Conservation (phyloP, 2,113 vertebrate genomes). For the Odocoileus virginianus region DNA sequence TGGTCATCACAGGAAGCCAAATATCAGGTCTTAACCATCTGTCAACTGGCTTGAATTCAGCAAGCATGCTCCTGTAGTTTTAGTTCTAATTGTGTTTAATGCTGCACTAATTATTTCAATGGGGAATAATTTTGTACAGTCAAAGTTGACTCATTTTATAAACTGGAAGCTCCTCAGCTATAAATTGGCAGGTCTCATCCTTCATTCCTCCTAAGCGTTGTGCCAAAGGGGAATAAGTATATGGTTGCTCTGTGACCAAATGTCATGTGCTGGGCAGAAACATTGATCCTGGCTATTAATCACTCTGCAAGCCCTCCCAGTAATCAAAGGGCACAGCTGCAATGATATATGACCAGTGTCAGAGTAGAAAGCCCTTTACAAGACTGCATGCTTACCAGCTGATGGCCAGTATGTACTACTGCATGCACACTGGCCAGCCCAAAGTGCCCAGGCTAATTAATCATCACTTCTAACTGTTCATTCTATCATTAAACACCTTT, state of each 20-base stretch:
- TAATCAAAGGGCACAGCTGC: slow-evolving; percentile 97
- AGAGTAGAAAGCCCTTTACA: slow-evolving; percentile 91
- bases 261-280: slow-evolving; percentile 97
- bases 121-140: slow-evolving; percentile 93
- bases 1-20: slow-evolving; percentile 82
- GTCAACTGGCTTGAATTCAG: slow-evolving; percentile 88
- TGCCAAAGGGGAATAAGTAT: slow-evolving; percentile 94
- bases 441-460: slow-evolving; percentile 89
- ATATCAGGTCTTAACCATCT: slow-evolving; percentile 89
- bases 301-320: slow-evolving; percentile 96
- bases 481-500: slow-evolving; percentile 90
- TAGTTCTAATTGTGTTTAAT: slow-evolving; percentile 93
- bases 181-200: slow-evolving; percentile 93
- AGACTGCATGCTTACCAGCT: slow-evolving; percentile 91
- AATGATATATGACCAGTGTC: slow-evolving; percentile 98
- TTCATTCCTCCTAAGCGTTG: slow-evolving; percentile 91
- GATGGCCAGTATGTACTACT: slow-evolving; percentile 86
- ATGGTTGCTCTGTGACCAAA: slow-evolving; percentile 99
- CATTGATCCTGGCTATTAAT: slow-evolving; percentile 99
- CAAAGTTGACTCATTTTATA: slow-evolving; percentile 94
- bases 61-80: slow-evolving; percentile 86
- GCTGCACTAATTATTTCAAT: slow-evolving; percentile 94
- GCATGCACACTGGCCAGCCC: slow-evolving; percentile 83
- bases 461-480: slow-evolving; percentile 89
- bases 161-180: slow-evolving; percentile 90